Base-by-base conservation (phyloP, 2,888 invertebrate species). In the Drosophila atripex region DNA sequence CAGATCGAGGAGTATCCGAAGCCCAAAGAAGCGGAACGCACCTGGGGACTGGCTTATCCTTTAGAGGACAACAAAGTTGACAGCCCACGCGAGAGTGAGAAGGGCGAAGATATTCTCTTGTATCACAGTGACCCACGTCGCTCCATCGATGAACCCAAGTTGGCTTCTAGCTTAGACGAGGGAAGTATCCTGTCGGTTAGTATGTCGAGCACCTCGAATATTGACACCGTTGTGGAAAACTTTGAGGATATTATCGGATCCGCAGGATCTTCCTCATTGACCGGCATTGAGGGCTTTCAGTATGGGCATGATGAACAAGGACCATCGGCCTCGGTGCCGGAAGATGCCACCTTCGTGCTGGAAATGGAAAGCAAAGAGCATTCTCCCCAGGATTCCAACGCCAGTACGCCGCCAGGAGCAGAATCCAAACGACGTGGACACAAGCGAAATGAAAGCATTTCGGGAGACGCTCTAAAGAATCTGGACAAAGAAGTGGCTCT, bases 121-220 rank as follows among this genome's bases (percentile, higher is more conserved):
- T 90, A 89, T 56, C 89, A 89, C 8, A 75, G 82, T 1, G 90
- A 90, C 61, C 52, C 76, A 2, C 76, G 88, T 14, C 79, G 84
- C 0, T 88, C 89, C 3, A 78, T 88, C 56, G 91, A 93, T 52
- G 93, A 94, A 46, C 75, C 93, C 23, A 90, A 92, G 77, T 90
- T 93, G 59, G 93, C 92, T 4, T 93, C 93, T 0, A 94, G 93
- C 79, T 76, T 94, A 43, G 94, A 94, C 70, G 94, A 94, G 49
- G 93, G 93, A 1, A 93, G 93, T 76, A 91, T 93, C 43, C 82
- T 94, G 6, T 93, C 93, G 28, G 92, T 93, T 55, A 94, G 94
- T 80, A 90, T 93, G 75, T 94, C 94, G 0, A 94, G 93, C 83
- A 92, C 93, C 25, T 94, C 94, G 1, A 93, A 93, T 55, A 86